Evolutionary conservation across 1,140 invertebrate species (phyloP).

Genomic region (Cyclina sinensis): DNA sequence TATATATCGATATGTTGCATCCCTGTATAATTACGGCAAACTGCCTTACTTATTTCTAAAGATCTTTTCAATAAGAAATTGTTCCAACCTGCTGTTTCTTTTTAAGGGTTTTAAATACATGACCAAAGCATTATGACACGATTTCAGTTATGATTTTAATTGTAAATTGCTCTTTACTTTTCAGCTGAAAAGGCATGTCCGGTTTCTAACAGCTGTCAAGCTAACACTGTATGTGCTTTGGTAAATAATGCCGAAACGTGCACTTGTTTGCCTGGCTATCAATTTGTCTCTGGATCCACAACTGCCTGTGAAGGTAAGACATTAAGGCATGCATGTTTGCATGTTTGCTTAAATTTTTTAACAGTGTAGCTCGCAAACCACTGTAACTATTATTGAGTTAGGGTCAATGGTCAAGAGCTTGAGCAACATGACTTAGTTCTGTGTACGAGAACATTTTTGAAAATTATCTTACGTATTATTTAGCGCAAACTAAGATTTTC

Average conservation of each 20-base stretch:
- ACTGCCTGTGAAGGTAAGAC: constrained; percentile 43
- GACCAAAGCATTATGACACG: background rate
- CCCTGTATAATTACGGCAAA: background rate
- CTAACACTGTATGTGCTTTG: constrained; percentile 24
- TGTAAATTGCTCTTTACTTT: too few species aligned
- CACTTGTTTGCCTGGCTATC: constrained; percentile 19
- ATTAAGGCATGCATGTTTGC: too few species aligned
- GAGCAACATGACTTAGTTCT: too few species aligned
- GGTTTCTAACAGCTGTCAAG: background rate
- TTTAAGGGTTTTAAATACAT: background rate
- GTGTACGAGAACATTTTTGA: too few species aligned
- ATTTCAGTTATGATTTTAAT: too few species aligned
- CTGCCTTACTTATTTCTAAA: background rate
- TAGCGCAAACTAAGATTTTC: too few species aligned
- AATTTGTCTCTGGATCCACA: constrained; percentile 7
- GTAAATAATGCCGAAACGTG: background rate
- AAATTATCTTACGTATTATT: too few species aligned
- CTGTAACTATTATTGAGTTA: too few species aligned
- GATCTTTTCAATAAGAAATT: background rate
- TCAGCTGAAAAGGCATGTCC: background rate
- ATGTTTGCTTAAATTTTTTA: too few species aligned
- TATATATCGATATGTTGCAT: too few species aligned
- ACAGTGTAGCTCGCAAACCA: too few species aligned
- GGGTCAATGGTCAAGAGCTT: too few species aligned
- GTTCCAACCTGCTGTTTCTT: background rate